Evolutionary conservation across 2,797 vertebrate species (phyloP).

Genomic region (Takifugu ocellatus): DNA sequence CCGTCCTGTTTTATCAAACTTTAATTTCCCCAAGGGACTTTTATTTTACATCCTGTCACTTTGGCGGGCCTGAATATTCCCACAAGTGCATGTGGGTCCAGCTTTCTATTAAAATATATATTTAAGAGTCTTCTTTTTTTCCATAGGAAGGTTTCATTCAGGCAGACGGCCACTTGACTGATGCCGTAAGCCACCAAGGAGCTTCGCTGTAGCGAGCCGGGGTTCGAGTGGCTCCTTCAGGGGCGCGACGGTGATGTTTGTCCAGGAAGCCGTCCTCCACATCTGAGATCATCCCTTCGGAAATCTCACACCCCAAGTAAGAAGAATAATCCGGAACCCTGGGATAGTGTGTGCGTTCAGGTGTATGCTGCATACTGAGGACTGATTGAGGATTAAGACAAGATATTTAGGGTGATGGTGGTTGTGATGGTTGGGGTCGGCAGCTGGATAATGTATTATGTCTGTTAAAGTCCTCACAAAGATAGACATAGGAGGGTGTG

Average conservation of each 20-base stretch:
- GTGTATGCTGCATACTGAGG: no score
- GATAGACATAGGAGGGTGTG: background rate
- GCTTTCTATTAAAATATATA: slow-evolving; percentile 37
- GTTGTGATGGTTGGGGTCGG: no score
- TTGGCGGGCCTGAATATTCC: slow-evolving; percentile 45
- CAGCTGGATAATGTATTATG: no score
- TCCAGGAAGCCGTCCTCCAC: slow-evolving; percentile 47
- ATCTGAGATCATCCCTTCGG: slow-evolving; percentile 43
- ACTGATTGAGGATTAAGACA: no score
- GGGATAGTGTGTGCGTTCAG: slow-evolving; percentile 3
- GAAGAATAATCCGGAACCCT: slow-evolving; percentile 35
- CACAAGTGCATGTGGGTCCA: slow-evolving; percentile 24
- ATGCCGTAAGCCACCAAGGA: slow-evolving; percentile 53
- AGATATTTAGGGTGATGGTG: no score
- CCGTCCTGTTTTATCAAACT: slow-evolving; percentile 55
- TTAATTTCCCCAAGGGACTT: slow-evolving; percentile 55
- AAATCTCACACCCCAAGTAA: slow-evolving; percentile 34
- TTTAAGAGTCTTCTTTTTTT: background rate
- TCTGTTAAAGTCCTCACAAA: no score
- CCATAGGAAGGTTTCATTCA: background rate
- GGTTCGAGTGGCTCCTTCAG: slow-evolving; percentile 61
- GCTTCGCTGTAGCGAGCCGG: slow-evolving; percentile 56
- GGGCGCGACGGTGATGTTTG: slow-evolving; percentile 46
- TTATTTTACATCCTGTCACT: slow-evolving; percentile 41
- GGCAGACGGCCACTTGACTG: slow-evolving; percentile 43